Base-by-base conservation (phyloP, 2,888 invertebrate genomes). In the Aphrophora alni region DNA sequence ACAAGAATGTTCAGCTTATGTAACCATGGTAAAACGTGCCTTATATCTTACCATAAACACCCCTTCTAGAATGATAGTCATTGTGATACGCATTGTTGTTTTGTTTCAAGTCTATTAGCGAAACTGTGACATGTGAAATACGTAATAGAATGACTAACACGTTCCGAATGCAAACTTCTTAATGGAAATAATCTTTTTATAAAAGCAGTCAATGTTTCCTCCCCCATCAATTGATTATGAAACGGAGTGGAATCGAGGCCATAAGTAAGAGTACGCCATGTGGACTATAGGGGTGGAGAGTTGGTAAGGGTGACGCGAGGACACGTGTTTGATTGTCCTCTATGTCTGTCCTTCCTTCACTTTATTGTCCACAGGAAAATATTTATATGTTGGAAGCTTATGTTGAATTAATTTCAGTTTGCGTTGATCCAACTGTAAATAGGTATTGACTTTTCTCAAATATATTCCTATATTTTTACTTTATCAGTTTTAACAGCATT, bases 181-280 rank as follows among this genome's bases (percentile, higher is more conserved):
- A 21, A 59, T 59, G 59, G 59, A n/a, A 21, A 21, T 59, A 59
- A 59, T 59, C 59, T 21, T 59, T 59, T 21, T 59, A 59, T 59
- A 21, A 59, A 59, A 59, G 59, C 59, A 59, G 59, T 59, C 59
- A 59, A 59, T 59, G 59, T 59, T 59, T 59, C 59, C 59, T 59
- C 59, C 59, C 59, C 59, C 59, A 59, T 59, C 59, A 59, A 59
- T 59, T 59, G 59, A 59, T 59, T 59, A 59, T 21, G 59, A 59
- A 59, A 59, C 59, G 59, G 59, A 59, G 59, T 59, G 59, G 59
- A 59, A 59, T n/a, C 59, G 21, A 7, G 21, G 59, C 59, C 59
- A 21, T 59, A 59, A 59, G 59, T 8, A 59, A 59, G 59, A 59
- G 10, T 59, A 59, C 59, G 59, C 59, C 59, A 59, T 59, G 59